Percentiles rank a stretch among this genome's conserved stretches.
Evolutionary conservation across 2,113 vertebrate species (phyloP).

Genomic region (Pangasianodon gigas): DNA sequence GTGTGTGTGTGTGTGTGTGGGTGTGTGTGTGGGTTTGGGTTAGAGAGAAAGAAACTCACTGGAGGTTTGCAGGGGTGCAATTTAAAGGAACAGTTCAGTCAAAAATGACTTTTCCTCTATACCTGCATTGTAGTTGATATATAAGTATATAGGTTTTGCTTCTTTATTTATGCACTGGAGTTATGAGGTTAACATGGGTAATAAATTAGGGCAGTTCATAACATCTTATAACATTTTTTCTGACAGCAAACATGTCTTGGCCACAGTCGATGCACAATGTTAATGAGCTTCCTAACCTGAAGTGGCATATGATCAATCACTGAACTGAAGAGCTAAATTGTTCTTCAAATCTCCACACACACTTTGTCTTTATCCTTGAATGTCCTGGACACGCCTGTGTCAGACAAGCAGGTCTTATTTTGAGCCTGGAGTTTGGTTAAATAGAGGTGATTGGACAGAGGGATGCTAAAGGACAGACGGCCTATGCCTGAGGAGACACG

Average conservation of each 20-base stretch:
- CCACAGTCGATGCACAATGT: neutral
- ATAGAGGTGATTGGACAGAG: conserved; percentile 12
- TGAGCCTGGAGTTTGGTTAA: conserved; percentile 20
- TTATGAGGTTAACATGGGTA: neutral
- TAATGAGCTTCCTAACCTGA: conserved; percentile 9
- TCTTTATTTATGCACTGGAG: neutral
- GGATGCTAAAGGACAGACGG: conserved; percentile 39
- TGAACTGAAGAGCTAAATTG: neutral
- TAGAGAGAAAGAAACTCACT: conserved; percentile 4
- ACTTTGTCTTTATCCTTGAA: conserved; percentile 16
- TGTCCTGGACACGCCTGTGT: neutral
- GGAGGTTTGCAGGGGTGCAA: neutral
- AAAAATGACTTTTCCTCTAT: neutral
- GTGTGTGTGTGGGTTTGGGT: conserved; percentile 22
- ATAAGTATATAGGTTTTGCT: neutral
- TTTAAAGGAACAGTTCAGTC: neutral
- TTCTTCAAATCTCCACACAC: neutral
- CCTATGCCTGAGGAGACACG: conserved; percentile 11
- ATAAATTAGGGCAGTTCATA: neutral
- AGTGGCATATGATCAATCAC: conserved; percentile 12
- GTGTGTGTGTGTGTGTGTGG: conserved; percentile 14
- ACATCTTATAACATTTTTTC: neutral
- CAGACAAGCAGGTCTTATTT: neutral
- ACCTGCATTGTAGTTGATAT: neutral
- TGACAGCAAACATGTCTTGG: neutral